phyloP scores from a whole-genome alignment of 2,888 invertebrate genomes.

The Philereme vetulata region DNA sequence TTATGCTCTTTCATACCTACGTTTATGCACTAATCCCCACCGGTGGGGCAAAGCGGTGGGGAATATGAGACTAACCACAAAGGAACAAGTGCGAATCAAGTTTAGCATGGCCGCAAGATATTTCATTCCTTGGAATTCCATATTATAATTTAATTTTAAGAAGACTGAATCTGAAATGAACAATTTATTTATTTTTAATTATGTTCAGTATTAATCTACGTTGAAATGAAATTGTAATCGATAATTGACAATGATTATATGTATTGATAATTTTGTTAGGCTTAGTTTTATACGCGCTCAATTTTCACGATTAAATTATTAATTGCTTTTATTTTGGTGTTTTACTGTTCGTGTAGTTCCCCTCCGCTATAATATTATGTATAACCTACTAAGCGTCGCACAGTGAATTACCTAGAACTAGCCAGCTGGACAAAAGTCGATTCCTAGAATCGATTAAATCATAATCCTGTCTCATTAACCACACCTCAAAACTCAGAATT shows the following conservation, averaged over 20 bases:
- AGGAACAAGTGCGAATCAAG: neutral
- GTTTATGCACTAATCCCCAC: too few species aligned
- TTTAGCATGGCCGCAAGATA: neutral
- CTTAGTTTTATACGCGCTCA: conserved; percentile 76
- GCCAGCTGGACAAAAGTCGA: too few species aligned
- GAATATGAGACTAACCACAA: too few species aligned
- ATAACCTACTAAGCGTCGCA: too few species aligned
- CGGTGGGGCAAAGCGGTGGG: too few species aligned
- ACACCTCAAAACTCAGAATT: too few species aligned
- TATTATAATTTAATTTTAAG: conserved; percentile 36
- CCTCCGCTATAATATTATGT: too few species aligned
- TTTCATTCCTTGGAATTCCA: conserved; percentile 40
- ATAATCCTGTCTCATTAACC: too few species aligned
- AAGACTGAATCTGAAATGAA: conserved; percentile 41
- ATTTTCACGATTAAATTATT: conserved; percentile 77
- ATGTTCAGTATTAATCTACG: conserved; percentile 44
- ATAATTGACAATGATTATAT: conserved; percentile 46
- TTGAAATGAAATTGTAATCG: conserved; percentile 40
- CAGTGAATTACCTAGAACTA: too few species aligned
- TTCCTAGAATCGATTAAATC: too few species aligned
- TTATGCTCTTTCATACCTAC: too few species aligned
- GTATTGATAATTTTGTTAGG: conserved; percentile 57
- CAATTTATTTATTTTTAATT: conserved; percentile 34
- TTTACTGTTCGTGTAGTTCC: conserved; percentile 8
- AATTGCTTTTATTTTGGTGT: conserved; percentile 63